Evolutionary conservation across 2,888 invertebrate genomes (phyloP).

Genomic region (Metopia argyrocephala): DNA sequence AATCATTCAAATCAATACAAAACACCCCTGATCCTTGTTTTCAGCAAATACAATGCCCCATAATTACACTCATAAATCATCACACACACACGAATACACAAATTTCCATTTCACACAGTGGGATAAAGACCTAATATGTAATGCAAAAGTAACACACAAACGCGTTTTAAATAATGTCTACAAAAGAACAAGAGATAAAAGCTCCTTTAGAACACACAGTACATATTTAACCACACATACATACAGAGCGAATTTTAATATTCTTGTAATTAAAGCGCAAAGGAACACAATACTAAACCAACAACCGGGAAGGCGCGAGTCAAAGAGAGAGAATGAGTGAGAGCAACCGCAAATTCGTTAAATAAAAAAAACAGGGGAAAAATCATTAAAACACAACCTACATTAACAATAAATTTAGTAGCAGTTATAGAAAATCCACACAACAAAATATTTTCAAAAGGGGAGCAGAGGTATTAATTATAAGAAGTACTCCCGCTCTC

Average conservation of each 20-base stretch:
- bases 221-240: neutral
- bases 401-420: constrained; percentile 64
- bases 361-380: constrained; percentile 10
- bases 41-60: neutral
- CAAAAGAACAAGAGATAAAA: neutral
- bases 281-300: neutral
- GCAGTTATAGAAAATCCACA: constrained; percentile 31
- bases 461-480: neutral
- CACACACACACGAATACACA: neutral
- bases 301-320: constrained; percentile 5
- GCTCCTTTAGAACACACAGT: constrained; percentile 5
- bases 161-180: neutral
- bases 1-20: neutral
- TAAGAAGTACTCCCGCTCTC: constrained; percentile 6
- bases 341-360: neutral
- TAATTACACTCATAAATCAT: neutral
- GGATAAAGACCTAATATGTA: neutral
- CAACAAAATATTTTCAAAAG: neutral
- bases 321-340: constrained; percentile 1
- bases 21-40: neutral
- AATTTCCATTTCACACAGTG: neutral
- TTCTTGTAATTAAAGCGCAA: neutral
- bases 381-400: constrained; percentile 61
- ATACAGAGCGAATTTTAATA: neutral
- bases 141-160: neutral